Evolutionary conservation across 2,888 invertebrate genomes (phyloP).

Genomic region (Lepetodrilus schrolli): DNA sequence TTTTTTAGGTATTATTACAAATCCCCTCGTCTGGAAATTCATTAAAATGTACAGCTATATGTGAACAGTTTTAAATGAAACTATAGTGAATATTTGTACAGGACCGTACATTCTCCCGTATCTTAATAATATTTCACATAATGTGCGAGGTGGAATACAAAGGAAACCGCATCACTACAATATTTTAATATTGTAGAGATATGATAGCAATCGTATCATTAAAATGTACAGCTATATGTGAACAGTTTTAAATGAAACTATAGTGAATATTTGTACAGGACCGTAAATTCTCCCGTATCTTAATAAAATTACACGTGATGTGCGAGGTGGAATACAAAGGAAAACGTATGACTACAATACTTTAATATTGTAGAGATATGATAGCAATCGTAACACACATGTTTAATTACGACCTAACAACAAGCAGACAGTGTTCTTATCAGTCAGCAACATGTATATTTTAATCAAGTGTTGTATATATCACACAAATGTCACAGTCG

Average conservation of each 20-base stretch:
- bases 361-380: background rate
- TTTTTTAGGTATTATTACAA: no score
- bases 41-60: no score
- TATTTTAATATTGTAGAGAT: background rate
- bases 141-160: background rate
- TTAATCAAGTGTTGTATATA: background rate
- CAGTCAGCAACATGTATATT: background rate
- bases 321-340: background rate
- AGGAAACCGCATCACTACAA: background rate
- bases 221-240: no score
- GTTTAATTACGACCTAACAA: background rate
- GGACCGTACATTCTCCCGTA: no score
- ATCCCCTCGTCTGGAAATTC: no score
- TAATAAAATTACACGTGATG: background rate
- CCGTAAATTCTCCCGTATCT: no score
- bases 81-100: no score
- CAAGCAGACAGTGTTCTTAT: background rate
- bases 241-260: no score
- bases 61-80: no score
- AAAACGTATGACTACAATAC: no score
- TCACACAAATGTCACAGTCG: constrained; percentile 17
- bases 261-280: no score
- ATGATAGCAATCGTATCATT: background rate
- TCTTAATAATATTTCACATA: no score
- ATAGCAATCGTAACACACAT: background rate